Evolutionary conservation across 2,888 invertebrate species (phyloP).

Genomic region (Lymantria dispar): DNA sequence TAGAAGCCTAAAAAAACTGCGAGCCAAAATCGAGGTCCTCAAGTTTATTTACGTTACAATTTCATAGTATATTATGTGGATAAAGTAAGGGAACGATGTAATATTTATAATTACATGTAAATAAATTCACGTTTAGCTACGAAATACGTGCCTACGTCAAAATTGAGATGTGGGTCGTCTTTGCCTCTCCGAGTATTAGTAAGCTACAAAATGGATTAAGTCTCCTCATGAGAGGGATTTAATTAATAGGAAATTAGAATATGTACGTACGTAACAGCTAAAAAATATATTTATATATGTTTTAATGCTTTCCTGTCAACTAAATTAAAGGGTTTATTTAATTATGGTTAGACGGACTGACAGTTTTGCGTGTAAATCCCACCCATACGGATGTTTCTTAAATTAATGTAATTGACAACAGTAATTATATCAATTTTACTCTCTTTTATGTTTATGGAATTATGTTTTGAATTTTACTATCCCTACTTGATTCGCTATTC

Average conservation of each 20-base stretch:
- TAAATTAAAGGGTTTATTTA: slow-evolving; percentile 1
- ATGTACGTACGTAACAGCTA: slow-evolving; percentile 33
- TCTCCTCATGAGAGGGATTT: slow-evolving; percentile 47
- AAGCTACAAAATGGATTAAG: slow-evolving; percentile 58
- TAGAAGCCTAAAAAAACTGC: neutral
- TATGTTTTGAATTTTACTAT: no score
- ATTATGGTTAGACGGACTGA: neutral
- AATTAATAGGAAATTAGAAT: slow-evolving; percentile 55
- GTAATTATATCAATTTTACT: no score
- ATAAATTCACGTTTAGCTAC: slow-evolving; percentile 43
- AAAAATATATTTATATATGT: slow-evolving; percentile 7
- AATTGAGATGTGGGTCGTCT: slow-evolving; percentile 52
- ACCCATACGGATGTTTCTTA: neutral
- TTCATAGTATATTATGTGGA: slow-evolving; percentile 15
- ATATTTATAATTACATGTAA: slow-evolving; percentile 34
- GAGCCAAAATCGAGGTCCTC: neutral
- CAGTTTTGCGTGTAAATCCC: neutral
- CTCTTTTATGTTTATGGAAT: no score
- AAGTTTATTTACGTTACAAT: neutral
- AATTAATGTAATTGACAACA: no score
- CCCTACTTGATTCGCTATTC: no score
- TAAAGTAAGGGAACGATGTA: slow-evolving; percentile 16
- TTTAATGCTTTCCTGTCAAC: slow-evolving; percentile 11
- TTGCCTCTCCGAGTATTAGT: slow-evolving; percentile 50
- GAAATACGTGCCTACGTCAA: slow-evolving; percentile 47